Conservation (phyloP, 2,113 vertebrate species). For the Gambusia affinis region DNA sequence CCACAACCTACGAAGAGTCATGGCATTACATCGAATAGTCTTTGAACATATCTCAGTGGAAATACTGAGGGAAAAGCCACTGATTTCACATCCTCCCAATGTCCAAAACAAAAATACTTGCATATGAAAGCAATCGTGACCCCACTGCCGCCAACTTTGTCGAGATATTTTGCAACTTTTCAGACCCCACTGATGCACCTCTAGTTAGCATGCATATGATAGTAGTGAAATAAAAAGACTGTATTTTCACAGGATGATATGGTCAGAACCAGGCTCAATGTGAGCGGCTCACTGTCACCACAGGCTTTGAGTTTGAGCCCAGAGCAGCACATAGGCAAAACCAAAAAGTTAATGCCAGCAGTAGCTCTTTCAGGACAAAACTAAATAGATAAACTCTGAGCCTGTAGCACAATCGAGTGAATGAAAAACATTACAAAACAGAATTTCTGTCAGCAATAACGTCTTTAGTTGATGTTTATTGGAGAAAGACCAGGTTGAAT, state of each 20-base stretch:
- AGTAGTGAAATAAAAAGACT: background rate
- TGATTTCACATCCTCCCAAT: background rate
- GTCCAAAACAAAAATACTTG: background rate
- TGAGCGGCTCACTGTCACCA: too few species aligned
- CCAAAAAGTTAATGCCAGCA: background rate
- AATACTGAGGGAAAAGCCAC: background rate
- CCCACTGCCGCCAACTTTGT: too few species aligned
- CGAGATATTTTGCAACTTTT: too few species aligned
- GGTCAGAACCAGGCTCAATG: background rate
- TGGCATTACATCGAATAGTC: background rate
- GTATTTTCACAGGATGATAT: background rate
- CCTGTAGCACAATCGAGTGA: too few species aligned
- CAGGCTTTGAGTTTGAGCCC: too few species aligned
- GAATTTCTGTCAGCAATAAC: too few species aligned
- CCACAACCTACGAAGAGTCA: slow-evolving; percentile 3
- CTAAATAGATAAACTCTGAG: background rate
- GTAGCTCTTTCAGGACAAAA: background rate
- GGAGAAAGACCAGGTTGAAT: too few species aligned
- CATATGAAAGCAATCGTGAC: background rate
- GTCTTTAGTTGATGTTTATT: too few species aligned
- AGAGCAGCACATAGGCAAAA: background rate
- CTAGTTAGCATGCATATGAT: background rate
- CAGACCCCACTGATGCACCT: too few species aligned
- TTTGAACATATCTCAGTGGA: background rate
- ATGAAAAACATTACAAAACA: too few species aligned